Evolutionary conservation across 2,113 vertebrate genomes (phyloP).

Genomic region (Delphinus delphis): DNA sequence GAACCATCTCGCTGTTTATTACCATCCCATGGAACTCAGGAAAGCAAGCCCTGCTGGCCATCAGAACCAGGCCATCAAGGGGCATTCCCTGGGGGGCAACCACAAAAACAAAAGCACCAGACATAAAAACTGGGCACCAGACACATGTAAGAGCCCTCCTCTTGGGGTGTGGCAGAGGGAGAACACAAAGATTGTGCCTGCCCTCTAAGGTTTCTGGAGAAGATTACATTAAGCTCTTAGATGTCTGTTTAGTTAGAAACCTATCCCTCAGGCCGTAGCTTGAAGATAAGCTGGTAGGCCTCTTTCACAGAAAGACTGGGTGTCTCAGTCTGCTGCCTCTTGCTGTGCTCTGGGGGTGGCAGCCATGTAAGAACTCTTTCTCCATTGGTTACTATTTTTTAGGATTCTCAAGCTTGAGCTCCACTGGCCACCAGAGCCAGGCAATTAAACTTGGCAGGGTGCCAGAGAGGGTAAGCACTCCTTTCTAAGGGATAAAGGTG

Average conservation of each 20-base stretch:
- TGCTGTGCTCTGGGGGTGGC: not conserved
- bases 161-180: not conserved
- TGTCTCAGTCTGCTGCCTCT: not conserved
- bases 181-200: not conserved
- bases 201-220: not conserved
- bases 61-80: not conserved
- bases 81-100: not conserved
- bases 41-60: not conserved
- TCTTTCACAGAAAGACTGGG: not conserved
- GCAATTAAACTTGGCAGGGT: not conserved
- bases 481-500: not conserved
- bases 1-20: not conserved
- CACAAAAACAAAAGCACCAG: not conserved
- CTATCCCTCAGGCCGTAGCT: not conserved
- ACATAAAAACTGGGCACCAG: not conserved
- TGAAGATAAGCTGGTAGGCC: not conserved
- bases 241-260: not conserved
- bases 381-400: not conserved
- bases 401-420: not conserved
- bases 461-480: not conserved
- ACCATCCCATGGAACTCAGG: not conserved
- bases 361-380: not conserved
- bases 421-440: not conserved
- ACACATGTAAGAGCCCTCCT: not conserved
- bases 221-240: not conserved